These are phyloP conservation scores for Novumbra hubbsi DNA, from an alignment of 2,797 vertebrate genomes.

Conservation along the genomic window DNA sequence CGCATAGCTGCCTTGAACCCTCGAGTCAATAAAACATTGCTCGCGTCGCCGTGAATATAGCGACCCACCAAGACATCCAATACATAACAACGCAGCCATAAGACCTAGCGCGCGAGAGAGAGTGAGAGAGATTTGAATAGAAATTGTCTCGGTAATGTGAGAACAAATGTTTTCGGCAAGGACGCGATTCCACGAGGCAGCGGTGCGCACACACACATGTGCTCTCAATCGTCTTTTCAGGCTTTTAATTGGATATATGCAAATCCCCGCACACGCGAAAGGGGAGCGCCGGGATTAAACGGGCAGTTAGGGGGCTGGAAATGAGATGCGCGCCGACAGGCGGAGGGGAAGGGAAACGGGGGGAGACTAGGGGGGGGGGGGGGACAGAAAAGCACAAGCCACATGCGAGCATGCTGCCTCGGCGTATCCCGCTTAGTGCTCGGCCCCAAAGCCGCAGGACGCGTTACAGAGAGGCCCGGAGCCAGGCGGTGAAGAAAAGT, in stretches of 20 bases:
- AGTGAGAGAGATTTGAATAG: too few relatives aligned
- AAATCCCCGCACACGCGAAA: slow-evolving; percentile 61
- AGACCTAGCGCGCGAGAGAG: too few relatives aligned
- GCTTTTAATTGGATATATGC: slow-evolving; percentile 72
- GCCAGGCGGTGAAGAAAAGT: slow-evolving; percentile 50
- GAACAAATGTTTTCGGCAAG: slow-evolving; percentile 46
- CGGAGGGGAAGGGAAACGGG: slow-evolving; percentile 8
- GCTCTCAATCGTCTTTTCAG: slow-evolving; percentile 49
- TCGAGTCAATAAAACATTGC: too few relatives aligned
- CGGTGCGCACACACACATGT: slow-evolving; percentile 32
- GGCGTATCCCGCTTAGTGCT: not conserved
- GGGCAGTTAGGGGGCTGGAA: slow-evolving; percentile 42
- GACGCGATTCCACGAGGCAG: slow-evolving; percentile 15
- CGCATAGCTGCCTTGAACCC: too few relatives aligned
- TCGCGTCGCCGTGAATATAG: too few relatives aligned
- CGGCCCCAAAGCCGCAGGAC: not conserved
- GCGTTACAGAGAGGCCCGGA: not conserved
- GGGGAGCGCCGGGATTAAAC: slow-evolving; percentile 54
- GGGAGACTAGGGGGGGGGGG: not conserved
- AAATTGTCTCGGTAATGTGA: slow-evolving; percentile 23
- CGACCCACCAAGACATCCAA: too few relatives aligned
- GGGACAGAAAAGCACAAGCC: not conserved
- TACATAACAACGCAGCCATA: too few relatives aligned
- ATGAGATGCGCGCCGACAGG: not conserved
- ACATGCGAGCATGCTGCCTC: not conserved